These are phyloP conservation scores for Stenoptilia bipunctidactyla DNA, from an alignment of 2,888 invertebrate species.

Conservation along the genomic window DNA sequence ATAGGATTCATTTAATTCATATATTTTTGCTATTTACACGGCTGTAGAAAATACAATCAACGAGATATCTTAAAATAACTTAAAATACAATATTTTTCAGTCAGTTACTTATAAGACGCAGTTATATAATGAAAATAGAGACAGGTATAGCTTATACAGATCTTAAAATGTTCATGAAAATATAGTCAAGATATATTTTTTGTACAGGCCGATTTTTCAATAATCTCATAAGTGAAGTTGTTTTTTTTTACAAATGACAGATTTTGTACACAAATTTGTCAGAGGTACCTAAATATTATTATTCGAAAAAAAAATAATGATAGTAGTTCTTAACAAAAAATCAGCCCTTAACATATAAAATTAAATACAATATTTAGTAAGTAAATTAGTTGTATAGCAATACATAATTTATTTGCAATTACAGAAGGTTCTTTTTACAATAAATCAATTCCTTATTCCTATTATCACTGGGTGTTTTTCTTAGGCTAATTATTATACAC, in stretches of 20 bases:
- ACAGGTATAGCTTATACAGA: background rate
- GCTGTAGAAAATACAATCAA: conserved; percentile 61
- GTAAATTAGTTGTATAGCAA: conserved; percentile 4
- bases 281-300: too few species aligned
- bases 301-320: too few species aligned
- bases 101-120: conserved; percentile 31
- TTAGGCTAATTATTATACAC: conserved; percentile 40
- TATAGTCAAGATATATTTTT: conserved; percentile 35
- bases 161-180: conserved; percentile 46
- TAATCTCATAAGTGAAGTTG: too few species aligned
- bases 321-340: too few species aligned
- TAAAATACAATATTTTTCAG: conserved; percentile 59
- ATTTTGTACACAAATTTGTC: too few species aligned
- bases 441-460: conserved; percentile 54
- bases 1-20: conserved; percentile 38
- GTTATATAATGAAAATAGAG: too few species aligned
- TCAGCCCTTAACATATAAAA: too few species aligned
- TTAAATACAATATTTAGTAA: too few species aligned
- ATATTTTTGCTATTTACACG: conserved; percentile 58
- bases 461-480: conserved; percentile 65
- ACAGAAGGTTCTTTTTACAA: conserved; percentile 19
- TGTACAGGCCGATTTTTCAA: conserved; percentile 10
- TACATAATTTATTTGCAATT: conserved; percentile 37
- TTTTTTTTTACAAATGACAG: too few species aligned
- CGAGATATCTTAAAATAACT: conserved; percentile 54